A percentile compares a stretch with the other conserved stretches of the same genome.
Evolutionary conservation across 1,140 invertebrate genomes (phyloP).

Genomic region (Chlorops oryzae): DNA sequence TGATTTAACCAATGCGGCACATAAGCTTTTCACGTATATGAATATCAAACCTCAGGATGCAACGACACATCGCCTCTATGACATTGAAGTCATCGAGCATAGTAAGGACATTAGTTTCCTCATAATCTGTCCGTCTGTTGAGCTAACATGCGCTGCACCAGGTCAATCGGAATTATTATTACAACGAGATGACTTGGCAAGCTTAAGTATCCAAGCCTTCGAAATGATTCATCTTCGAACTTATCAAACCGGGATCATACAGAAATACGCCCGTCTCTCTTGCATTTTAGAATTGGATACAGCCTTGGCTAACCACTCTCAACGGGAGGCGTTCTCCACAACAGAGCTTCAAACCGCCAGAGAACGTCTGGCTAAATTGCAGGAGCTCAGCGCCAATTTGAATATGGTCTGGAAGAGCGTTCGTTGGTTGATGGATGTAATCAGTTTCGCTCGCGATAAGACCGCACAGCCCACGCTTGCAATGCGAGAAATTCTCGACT

Average conservation of each 20-base stretch:
- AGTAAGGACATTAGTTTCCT: slow-evolving; percentile 82
- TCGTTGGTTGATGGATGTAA: slow-evolving; percentile 91
- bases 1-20: slow-evolving; percentile 62
- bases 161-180: slow-evolving; percentile 76
- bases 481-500: slow-evolving; percentile 40
- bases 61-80: slow-evolving; percentile 72
- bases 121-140: slow-evolving; percentile 81
- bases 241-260: slow-evolving; percentile 82
- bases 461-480: slow-evolving; percentile 31
- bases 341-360: slow-evolving; percentile 79
- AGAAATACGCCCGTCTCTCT: slow-evolving; percentile 82
- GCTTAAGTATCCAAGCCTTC: slow-evolving; percentile 76
- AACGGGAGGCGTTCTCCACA: slow-evolving; percentile 88
- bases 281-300: slow-evolving; percentile 89
- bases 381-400: slow-evolving; percentile 73
- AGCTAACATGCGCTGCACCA: slow-evolving; percentile 84
- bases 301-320: slow-evolving; percentile 83
- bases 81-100: slow-evolving; percentile 86
- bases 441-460: slow-evolving; percentile 85
- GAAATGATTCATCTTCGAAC: slow-evolving; percentile 91
- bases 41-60: slow-evolving; percentile 65
- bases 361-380: slow-evolving; percentile 71
- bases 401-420: slow-evolving; percentile 86
- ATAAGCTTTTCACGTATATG: slow-evolving; percentile 72
- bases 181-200: slow-evolving; percentile 71